Evolutionary conservation across 2,113 vertebrate genomes (phyloP).

Genomic region (Bambusicola thoracicus): DNA sequence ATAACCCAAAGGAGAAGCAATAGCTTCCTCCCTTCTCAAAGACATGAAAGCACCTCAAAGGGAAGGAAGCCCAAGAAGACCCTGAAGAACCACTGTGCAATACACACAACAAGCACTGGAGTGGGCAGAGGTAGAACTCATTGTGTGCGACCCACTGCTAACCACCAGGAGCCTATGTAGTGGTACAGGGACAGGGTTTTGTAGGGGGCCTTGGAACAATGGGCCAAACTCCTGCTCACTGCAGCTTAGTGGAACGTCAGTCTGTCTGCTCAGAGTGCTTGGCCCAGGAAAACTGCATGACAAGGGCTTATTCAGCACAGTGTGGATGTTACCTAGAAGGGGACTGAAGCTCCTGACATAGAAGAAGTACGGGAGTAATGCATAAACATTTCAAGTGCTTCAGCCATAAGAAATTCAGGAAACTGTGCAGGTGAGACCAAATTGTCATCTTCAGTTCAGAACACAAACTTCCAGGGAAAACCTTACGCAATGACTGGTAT

Average conservation of each 20-base stretch:
- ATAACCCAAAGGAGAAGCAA: neutral
- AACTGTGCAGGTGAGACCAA: neutral
- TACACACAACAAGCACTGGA: accelerated
- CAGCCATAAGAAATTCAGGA: neutral
- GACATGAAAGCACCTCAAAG: neutral
- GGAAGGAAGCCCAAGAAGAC: neutral
- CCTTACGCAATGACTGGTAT: neutral
- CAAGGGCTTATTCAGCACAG: neutral
- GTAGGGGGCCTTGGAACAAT: neutral
- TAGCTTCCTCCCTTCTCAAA: neutral
- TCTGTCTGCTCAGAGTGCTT: neutral
- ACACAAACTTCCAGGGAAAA: neutral
- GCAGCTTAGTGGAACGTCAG: neutral
- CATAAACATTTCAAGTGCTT: neutral
- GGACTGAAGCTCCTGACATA: neutral
- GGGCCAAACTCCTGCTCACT: neutral
- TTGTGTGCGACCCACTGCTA: neutral
- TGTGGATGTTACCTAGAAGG: neutral
- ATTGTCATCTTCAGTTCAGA: neutral
- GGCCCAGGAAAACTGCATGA: neutral
- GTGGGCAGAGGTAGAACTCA: neutral
- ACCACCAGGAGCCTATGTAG: accelerated
- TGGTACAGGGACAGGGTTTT: accelerated
- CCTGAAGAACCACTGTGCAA: neutral
- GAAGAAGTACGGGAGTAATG: neutral